A percentile compares a stretch with the other conserved stretches of the same genome.
These are phyloP conservation scores for Silurus aristotelis DNA, from an alignment of 2,797 vertebrate genomes.

Conservation along the genomic window DNA sequence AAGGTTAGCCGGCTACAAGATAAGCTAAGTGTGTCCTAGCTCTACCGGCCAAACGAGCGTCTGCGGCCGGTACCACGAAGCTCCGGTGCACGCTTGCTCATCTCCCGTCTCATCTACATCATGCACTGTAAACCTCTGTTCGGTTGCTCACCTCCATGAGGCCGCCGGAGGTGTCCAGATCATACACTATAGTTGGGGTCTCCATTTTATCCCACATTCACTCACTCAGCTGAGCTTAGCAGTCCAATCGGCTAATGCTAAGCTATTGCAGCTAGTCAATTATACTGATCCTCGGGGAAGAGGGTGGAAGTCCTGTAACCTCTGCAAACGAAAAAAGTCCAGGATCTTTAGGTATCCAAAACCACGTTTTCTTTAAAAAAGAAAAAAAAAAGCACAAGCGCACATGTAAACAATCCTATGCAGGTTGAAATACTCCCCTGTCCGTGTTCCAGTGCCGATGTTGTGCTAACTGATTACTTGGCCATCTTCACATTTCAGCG, in stretches of 20 bases:
- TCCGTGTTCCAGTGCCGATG: conserved; percentile 9
- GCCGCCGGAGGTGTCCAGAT: conserved; percentile 96
- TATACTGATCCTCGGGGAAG: not conserved
- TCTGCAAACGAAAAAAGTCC: conserved; percentile 12
- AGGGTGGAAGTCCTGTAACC: conserved; percentile 5
- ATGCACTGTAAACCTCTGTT: not conserved
- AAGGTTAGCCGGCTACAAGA: not conserved
- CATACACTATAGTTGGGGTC: conserved; percentile 98
- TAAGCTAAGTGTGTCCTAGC: not conserved
- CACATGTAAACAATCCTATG: not conserved
- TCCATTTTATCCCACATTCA: conserved; percentile 99
- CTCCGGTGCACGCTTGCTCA: not conserved
- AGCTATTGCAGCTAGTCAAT: conserved; percentile 32
- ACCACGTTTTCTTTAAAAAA: not conserved
- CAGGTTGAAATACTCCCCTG: not conserved
- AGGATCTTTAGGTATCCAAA: not conserved
- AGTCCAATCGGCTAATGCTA: conserved; percentile 39
- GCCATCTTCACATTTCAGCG: conserved; percentile 2
- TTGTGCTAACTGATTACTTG: conserved; percentile 16
- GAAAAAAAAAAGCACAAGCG: not conserved
- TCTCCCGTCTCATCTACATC: too few relatives aligned
- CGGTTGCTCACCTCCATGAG: conserved; percentile 89
- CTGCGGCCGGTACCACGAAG: not conserved
- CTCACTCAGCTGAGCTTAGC: conserved; percentile 65
- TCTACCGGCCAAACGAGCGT: not conserved